phyloP scores from a whole-genome alignment of 2,888 invertebrate genomes.

The Cristatella mucedo region DNA sequence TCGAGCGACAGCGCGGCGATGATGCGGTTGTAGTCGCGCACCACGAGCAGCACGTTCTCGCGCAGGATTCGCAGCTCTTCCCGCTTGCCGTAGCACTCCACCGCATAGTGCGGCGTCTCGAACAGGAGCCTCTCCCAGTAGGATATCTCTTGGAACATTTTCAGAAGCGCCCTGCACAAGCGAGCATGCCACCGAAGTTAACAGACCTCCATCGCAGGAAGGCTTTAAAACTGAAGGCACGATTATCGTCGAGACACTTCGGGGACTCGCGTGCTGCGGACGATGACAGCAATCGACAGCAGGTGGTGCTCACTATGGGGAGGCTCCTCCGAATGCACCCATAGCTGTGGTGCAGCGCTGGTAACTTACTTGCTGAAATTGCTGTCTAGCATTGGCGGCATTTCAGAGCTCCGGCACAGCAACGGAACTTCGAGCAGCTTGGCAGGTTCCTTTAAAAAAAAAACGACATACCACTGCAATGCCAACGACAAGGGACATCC shows the following conservation, averaged over 20 bases:
- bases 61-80: conserved; percentile 32
- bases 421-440: conserved; percentile 49
- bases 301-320: too few species aligned
- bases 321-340: too few species aligned
- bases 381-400: conserved; percentile 46
- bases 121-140: conserved; percentile 57
- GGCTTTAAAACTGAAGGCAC: too few species aligned
- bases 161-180: conserved; percentile 49
- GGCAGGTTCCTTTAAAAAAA: conserved; percentile 28
- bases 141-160: conserved; percentile 54
- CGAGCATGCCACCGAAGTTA: too few species aligned
- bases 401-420: conserved; percentile 52
- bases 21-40: conserved; percentile 44
- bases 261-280: too few species aligned
- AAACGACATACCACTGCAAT: too few species aligned
- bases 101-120: conserved; percentile 53
- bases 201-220: too few species aligned
- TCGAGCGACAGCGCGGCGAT: conserved; percentile 56
- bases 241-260: too few species aligned
- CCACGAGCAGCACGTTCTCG: conserved; percentile 36
- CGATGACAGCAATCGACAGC: too few species aligned
- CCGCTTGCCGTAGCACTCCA: conserved; percentile 44
- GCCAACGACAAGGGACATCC: too few species aligned
- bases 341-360: too few species aligned
- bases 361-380: conserved; percentile 56